Base-by-base conservation (phyloP, 1,140 invertebrate genomes). In the Drosophila mayri region DNA sequence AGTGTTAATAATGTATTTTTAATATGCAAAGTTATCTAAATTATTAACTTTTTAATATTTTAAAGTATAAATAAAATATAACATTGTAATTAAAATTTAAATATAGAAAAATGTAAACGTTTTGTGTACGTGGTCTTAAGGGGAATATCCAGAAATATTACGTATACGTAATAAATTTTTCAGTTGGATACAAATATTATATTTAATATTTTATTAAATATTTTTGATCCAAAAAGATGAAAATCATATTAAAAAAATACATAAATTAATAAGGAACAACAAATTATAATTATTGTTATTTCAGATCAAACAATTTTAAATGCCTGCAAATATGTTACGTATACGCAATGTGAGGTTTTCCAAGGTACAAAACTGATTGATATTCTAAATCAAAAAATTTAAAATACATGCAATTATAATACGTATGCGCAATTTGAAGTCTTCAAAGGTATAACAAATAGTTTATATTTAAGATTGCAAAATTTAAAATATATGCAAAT, bases 101-200 rank as follows among this genome's bases (percentile, higher is more conserved):
- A 22, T 25, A 1, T 22, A 44, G 1, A 1, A 8, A 14, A 44
- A 12, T 2, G 7, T 12, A 6, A 11, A 20, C 2, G 10, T 20
- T 20, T 2, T 0, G 5, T 20, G 10, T 6, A 16, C 12, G n/a
- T n/a, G 9, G n/a, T 9, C 3, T 18, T n/a, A 10, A 10, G n/a
- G 9, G 3, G 9, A 18, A 43, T 43, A 5, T 43, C 4, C 10
- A 11, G 1, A 20, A 20, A 43, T 43, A 20, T 43, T 43, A 28
- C 46, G 46, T 47, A 47, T 47, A 47, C 22, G 46, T 47, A n/a
- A 28, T 47, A n/a, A n/a, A n/a, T n/a, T n/a, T n/a, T n/a, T n/a
- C n/a, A n/a, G n/a, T n/a, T n/a, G n/a, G n/a, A n/a, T n/a, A n/a
- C n/a, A n/a, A n/a, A n/a, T n/a, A n/a, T n/a, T n/a, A n/a, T n/a